Evolutionary conservation across 2,888 invertebrate genomes (phyloP).

Genomic region (Actias luna): DNA sequence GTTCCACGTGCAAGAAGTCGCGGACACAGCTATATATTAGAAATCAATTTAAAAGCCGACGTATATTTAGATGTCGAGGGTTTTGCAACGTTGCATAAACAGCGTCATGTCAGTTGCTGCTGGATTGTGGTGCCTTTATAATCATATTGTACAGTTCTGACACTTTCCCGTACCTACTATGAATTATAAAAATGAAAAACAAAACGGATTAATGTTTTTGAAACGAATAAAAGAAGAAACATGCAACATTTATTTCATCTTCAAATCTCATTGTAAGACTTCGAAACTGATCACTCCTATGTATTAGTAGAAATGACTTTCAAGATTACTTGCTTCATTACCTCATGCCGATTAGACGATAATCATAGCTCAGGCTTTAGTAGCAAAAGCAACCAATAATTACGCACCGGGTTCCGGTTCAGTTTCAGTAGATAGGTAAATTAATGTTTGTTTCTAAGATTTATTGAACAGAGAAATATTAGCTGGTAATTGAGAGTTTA

Average conservation of each 20-base stretch:
- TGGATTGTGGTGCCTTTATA: too few relatives aligned
- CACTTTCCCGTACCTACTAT: too few relatives aligned
- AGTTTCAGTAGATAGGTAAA: background rate
- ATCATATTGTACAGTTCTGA: too few relatives aligned
- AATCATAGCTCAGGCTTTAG: constrained; percentile 6
- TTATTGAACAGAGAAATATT: background rate
- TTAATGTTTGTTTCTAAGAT: constrained; percentile 4
- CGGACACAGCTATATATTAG: too few relatives aligned
- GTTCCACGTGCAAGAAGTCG: too few relatives aligned
- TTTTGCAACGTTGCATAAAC: too few relatives aligned
- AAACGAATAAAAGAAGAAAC: too few relatives aligned
- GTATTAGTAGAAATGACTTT: background rate
- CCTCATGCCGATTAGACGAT: background rate
- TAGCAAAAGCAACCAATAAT: background rate
- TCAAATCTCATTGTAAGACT: background rate
- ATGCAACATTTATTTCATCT: background rate
- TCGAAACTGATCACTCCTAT: background rate
- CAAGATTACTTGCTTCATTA: constrained; percentile 1
- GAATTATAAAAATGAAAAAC: too few relatives aligned
- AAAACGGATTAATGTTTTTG: too few relatives aligned
- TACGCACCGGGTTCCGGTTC: background rate
- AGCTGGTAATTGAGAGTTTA: background rate
- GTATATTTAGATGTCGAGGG: too few relatives aligned
- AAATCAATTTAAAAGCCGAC: too few relatives aligned
- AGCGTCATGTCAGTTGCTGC: too few relatives aligned